Evolutionary conservation across 1,140 invertebrate genomes (phyloP), one percentile per base, ranked within the genome.

Genomic region (Drosophila lacertosa): DNA sequence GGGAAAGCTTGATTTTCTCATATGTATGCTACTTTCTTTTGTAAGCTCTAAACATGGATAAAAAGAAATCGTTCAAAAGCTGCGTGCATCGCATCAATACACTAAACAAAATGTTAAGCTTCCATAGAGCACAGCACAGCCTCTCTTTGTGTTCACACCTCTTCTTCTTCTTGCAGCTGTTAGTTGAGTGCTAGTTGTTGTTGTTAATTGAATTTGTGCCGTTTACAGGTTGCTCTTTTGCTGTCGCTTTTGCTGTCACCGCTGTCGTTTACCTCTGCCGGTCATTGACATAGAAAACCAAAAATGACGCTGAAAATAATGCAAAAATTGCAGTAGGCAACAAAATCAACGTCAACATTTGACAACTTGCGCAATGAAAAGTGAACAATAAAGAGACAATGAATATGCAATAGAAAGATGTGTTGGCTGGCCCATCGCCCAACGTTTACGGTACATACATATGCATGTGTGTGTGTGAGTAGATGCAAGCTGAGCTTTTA

Each of bases 281-380:
- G 68, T 71, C 68, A 66, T 66, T 67, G 68, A 66, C 68, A 51
- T 39, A 66, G 63, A 66, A 51, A 66, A 44, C 9, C 9, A 51
- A 64, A 70, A 55, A 55, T 18, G 13, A 35, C 13, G 40, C 51
- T 26, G 4, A 39, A 64, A 57, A 70, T 42, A 57, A 58, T 63
- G 24, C 40, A 44, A 54, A 60, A 55, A 55, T 60, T 60, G 64
- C 53, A 57, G 20, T 22, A 48, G 26, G 11, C 18, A 32, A 62
- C 40, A 24, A 63, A 18, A 11, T 48, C 48, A 44, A 13, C 40
- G 42, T 20, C 44, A 57, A 69, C 59, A 64, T 55, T 50, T 70
- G 18, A 51, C 44, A 37, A 9, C 4, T 65, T 69, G 59, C 13
- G 59, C 50, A 48, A 64, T 40, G 29, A 22, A 18, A 33, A 26